Percentiles rank a stretch among this genome's conserved stretches.
phyloP scores from a whole-genome alignment of 2,888 invertebrate genomes.

The Sclerodermus sp. region DNA sequence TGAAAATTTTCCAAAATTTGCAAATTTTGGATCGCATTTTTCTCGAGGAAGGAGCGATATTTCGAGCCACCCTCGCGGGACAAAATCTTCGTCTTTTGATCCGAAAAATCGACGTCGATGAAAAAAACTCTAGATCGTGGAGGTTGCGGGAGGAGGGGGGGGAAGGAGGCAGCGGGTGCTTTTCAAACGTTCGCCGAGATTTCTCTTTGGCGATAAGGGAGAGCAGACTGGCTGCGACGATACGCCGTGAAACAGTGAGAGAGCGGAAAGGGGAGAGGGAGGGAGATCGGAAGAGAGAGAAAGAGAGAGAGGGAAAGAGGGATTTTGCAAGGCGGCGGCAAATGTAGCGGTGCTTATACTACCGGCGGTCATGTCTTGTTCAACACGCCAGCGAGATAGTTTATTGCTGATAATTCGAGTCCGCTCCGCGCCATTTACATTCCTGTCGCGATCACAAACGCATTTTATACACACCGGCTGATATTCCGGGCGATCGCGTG shows the following conservation, averaged over 20 bases:
- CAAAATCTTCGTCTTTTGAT: background rate
- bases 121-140: no score
- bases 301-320: background rate
- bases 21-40: no score
- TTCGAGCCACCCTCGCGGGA: background rate
- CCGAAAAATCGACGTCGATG: background rate
- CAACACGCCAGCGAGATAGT: constrained; percentile 33
- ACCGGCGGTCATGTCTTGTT: constrained; percentile 33
- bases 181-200: no score
- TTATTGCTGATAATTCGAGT: constrained; percentile 37
- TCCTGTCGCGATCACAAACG: constrained; percentile 36
- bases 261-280: background rate
- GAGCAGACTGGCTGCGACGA: no score
- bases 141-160: no score
- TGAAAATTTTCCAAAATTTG: no score
- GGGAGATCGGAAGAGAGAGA: background rate
- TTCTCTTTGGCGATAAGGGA: no score
- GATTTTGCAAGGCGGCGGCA: no score
- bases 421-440: constrained; percentile 29
- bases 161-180: no score
- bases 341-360: constrained; percentile 24
- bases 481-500: constrained; percentile 35
- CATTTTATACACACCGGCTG: constrained; percentile 33
- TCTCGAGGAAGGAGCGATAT: no score
- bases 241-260: background rate